Evolutionary conservation across 2,797 vertebrate genomes (phyloP).

Genomic region (Macroramphosus scolopax): DNA sequence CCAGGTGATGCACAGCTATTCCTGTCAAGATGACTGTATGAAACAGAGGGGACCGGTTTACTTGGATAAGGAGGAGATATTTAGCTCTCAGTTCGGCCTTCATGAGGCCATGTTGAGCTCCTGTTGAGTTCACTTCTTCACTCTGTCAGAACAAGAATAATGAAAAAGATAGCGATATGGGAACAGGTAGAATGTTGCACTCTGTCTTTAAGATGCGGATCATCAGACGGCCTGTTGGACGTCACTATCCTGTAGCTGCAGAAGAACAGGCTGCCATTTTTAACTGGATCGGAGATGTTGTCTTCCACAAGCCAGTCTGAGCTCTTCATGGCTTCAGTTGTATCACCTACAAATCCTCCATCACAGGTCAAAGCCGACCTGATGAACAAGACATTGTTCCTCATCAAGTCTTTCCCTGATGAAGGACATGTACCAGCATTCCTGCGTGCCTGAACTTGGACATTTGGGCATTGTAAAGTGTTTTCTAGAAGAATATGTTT

Average conservation of each 20-base stretch:
- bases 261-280: constrained; percentile 15
- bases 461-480: too few species aligned
- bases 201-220: constrained; percentile 2
- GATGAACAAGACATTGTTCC: not conserved
- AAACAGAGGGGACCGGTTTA: not conserved
- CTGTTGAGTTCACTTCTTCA: too few species aligned
- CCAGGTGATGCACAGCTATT: too few species aligned
- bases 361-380: not conserved
- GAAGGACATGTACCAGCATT: too few species aligned
- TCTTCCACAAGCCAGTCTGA: too few species aligned
- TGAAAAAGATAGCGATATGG: too few species aligned
- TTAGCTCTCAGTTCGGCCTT: not conserved
- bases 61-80: not conserved
- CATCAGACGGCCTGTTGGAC: too few species aligned
- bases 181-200: constrained; percentile 13
- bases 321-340: too few species aligned
- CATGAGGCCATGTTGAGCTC: too few species aligned
- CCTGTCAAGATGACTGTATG: not conserved
- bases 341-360: not conserved
- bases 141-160: too few species aligned
- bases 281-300: too few species aligned
- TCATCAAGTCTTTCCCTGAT: constrained; percentile 14
- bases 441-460: not conserved
- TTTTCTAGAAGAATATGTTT: too few species aligned
- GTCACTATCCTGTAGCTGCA: constrained; percentile 5